Percentiles rank a stretch among this genome's conserved stretches.
Conservation (phyloP, 1,140 invertebrate genomes). For the Zophobas morio region DNA sequence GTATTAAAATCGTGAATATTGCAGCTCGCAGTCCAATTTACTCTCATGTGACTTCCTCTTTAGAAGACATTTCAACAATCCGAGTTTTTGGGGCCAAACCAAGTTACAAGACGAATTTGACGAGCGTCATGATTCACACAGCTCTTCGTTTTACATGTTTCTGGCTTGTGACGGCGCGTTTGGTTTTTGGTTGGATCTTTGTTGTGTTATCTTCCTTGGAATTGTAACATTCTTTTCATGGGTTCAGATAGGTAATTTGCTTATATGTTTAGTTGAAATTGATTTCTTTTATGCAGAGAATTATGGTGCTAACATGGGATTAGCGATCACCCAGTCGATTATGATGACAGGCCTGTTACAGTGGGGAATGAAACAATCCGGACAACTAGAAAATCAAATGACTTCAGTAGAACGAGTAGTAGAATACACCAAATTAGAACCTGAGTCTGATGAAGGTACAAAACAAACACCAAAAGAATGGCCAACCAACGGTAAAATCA, state of each 20-base stretch:
- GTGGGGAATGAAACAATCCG: constrained; percentile 88
- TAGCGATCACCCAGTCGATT: constrained; percentile 84
- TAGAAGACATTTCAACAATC: constrained; percentile 86
- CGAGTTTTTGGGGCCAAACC: constrained; percentile 79
- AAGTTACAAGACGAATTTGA: constrained; percentile 83
- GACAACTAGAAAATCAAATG: constrained; percentile 88
- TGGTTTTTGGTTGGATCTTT: constrained; percentile 58
- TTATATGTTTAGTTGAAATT: constrained; percentile 28
- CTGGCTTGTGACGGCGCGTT: constrained; percentile 57
- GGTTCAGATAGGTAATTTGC: constrained; percentile 63
- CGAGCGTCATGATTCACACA: constrained; percentile 75
- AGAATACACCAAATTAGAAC: constrained; percentile 79
- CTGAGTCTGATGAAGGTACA: constrained; percentile 73
- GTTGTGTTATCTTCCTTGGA: constrained; percentile 56
- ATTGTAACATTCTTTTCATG: constrained; percentile 60
- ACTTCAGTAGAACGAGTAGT: constrained; percentile 88
- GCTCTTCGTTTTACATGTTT: constrained; percentile 78
- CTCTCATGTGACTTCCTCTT: constrained; percentile 83
- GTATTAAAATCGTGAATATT: constrained; percentile 51
- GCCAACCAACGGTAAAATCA: constrained; percentile 75
- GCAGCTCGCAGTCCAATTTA: constrained; percentile 85
- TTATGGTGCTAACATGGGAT: constrained; percentile 77
- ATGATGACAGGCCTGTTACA: constrained; percentile 86
- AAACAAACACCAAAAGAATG: constrained; percentile 79
- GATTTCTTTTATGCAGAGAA: constrained; percentile 70